Conservation (phyloP, 2,797 vertebrate genomes). For the Morelia viridis region DNA sequence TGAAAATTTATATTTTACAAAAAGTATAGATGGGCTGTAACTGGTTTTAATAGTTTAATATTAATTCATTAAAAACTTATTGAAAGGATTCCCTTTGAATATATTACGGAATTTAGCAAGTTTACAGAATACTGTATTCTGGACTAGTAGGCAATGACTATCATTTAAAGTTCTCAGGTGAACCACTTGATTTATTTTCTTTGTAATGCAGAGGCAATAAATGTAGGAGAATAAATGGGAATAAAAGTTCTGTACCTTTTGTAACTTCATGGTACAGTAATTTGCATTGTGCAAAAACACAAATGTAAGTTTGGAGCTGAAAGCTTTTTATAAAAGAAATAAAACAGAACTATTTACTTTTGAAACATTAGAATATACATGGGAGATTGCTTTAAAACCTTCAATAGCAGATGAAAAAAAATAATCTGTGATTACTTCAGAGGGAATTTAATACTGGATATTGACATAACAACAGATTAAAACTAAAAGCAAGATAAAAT, state of each 20-base stretch:
- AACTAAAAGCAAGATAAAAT: background rate
- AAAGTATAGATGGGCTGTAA: background rate
- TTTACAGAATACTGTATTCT: background rate
- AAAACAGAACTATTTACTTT: background rate
- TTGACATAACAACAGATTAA: background rate
- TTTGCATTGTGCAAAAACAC: slow-evolving; percentile 25
- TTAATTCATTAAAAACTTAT: background rate
- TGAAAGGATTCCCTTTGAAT: slow-evolving; percentile 9
- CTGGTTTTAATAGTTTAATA: background rate
- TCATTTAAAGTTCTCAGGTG: background rate
- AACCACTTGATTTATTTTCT: background rate
- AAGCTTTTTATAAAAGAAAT: background rate
- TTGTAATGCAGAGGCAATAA: slow-evolving; percentile 4
- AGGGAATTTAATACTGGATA: background rate
- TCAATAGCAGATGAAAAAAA: background rate
- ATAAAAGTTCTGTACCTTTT: background rate
- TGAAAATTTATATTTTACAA: background rate
- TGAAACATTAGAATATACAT: background rate
- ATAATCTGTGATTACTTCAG: background rate
- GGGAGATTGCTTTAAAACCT: background rate
- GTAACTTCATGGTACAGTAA: background rate
- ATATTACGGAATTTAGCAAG: background rate
- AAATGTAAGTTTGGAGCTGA: slow-evolving; percentile 5
- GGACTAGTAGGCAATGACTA: background rate
- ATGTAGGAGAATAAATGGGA: background rate